These are phyloP conservation scores for Gnatocerus cornutus DNA, from an alignment of 2,888 invertebrate species.

Conservation along the genomic window DNA sequence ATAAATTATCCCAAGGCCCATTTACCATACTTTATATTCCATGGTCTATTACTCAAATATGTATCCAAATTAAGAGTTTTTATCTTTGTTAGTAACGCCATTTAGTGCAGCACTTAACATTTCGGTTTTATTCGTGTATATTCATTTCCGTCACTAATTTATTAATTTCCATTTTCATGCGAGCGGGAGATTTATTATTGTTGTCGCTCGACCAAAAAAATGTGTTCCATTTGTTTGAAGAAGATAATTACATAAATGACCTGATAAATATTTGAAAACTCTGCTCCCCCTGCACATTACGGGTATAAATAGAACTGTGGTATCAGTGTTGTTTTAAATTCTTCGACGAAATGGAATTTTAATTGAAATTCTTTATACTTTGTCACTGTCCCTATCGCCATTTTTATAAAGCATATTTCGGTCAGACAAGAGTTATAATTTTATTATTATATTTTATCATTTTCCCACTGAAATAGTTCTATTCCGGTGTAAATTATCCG, in stretches of 20 bases:
- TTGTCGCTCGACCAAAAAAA: slow-evolving; percentile 10
- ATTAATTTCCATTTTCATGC: slow-evolving; percentile 1
- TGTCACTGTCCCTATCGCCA: slow-evolving; percentile 39
- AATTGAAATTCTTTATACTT: slow-evolving; percentile 53
- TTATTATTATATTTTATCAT: slow-evolving; percentile 17
- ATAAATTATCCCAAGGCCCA: slow-evolving; percentile 63
- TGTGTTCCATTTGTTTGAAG: slow-evolving; percentile 36
- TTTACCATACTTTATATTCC: slow-evolving; percentile 66
- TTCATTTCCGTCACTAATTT: not conserved
- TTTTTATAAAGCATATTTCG: slow-evolving; percentile 35
- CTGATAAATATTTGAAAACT: slow-evolving; percentile 28
- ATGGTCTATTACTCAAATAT: slow-evolving; percentile 66
- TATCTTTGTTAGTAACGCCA: slow-evolving; percentile 64
- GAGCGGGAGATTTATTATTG: not conserved
- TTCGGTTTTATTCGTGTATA: not conserved
- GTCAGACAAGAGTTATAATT: slow-evolving; percentile 20
- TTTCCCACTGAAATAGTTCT: slow-evolving; percentile 21
- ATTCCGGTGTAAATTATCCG: slow-evolving; percentile 36
- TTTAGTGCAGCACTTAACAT: slow-evolving; percentile 44
- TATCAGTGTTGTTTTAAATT: slow-evolving; percentile 45
- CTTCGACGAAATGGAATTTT: slow-evolving; percentile 46
- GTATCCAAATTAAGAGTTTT: slow-evolving; percentile 64
- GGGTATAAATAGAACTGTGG: slow-evolving; percentile 37
- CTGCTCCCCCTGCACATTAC: slow-evolving; percentile 1
- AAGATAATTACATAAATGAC: slow-evolving; percentile 43